These are phyloP conservation scores for Forficula auricularia DNA, from an alignment of 1,140 invertebrate species.

Conservation along the genomic window DNA sequence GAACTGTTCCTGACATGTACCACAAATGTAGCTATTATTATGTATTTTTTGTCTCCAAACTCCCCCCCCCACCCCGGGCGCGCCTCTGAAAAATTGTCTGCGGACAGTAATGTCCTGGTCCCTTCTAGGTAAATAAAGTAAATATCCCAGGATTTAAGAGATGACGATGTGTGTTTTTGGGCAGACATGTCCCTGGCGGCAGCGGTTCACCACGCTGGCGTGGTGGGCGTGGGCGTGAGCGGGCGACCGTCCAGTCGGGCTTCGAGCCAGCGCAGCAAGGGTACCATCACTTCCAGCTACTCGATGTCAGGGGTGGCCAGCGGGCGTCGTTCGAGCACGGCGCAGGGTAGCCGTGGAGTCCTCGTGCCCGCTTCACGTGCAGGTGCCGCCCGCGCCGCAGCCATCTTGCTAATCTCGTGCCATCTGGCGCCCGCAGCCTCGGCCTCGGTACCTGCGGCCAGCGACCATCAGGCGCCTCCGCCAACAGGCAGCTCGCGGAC, in stretches of 20 bases:
- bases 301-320: constrained; percentile 13
- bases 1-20: too few species aligned
- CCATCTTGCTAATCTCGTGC: constrained; percentile 79
- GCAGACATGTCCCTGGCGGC: constrained; percentile 38
- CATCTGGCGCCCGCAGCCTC: constrained; percentile 41
- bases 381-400: constrained; percentile 72
- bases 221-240: constrained; percentile 14
- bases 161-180: too few species aligned
- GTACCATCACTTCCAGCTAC: constrained; percentile 39
- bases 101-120: too few species aligned
- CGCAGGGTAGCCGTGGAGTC: constrained; percentile 34
- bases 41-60: too few species aligned
- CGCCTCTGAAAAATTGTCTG: too few species aligned
- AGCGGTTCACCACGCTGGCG: constrained; percentile 26
- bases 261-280: constrained; percentile 29
- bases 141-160: too few species aligned
- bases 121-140: too few species aligned
- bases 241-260: constrained; percentile 45
- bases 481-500: constrained; percentile 14
- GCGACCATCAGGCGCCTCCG: constrained; percentile 23
- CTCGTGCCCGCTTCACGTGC: constrained; percentile 55
- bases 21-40: too few species aligned
- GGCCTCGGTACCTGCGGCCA: constrained; percentile 31
- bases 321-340: constrained; percentile 36
- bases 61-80: too few species aligned